Evolutionary conservation across 2,113 vertebrate genomes (phyloP), one percentile per base, ranked within the genome.

Genomic region (Onychostruthus taczanowskii): DNA sequence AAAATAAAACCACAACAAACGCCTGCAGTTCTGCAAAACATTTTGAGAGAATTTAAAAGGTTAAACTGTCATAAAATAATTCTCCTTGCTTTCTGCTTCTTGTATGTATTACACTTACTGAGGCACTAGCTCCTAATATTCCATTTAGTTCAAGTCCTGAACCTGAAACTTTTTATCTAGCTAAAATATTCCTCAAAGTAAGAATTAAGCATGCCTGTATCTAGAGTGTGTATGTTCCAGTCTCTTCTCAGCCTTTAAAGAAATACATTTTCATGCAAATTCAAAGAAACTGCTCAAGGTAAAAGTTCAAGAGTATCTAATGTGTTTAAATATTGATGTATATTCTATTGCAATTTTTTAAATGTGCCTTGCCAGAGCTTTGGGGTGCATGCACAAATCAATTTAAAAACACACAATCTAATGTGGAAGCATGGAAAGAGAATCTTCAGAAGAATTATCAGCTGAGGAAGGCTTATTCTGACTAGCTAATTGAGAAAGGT

Each of bases 231-330:
- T 91, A 47, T 78, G 64, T 87, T 93, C 56, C 77, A 89, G 68
- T 61, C 67, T 83, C 31, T 62, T 73, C 75, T 88, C 47, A 84
- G 3, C 9, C 83, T 84, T 94, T 91, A 92, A 89, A 87, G 39
- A 90, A 81, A 84, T 41, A 86, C 2, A 59, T 90, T 93, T 95
- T 87, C 41, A 93, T 89, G 66, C 39, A 84, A 93, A 90, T 84
- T 76, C 64, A 84, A 87, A 49, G 87, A 93, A 94, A 82, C 44
- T 82, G 61, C 87, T 85, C 35, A 91, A 96, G 87, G 84, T 93
- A 93, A 68, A 91, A 82, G 44, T 93, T 91, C 61, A 93, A 79
- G 84, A 82, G 47, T 78, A 87, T 78, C 87, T 94, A 84, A 96
- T 59, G 44, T 75, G 24, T 89, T 95, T 84, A 93, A 95, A 91